Percentiles rank a stretch among this genome's conserved stretches.
Evolutionary conservation across 2,888 invertebrate species (phyloP).

Genomic region (Vanessa cardui): DNA sequence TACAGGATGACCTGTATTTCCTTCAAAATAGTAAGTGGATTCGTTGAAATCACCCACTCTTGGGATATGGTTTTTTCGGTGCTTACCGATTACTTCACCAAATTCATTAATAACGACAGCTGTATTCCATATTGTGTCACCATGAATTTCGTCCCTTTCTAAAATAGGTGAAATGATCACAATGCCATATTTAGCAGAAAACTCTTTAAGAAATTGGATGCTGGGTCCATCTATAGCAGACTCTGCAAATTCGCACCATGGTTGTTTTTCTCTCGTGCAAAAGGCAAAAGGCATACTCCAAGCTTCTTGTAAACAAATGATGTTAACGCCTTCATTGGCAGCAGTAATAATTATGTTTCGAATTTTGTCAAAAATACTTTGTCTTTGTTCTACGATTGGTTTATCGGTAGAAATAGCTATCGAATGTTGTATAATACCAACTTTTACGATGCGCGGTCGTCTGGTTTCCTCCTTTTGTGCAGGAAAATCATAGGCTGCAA

Average conservation of each 20-base stretch:
- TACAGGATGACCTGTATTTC: conserved; percentile 97
- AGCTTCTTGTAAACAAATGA: conserved; percentile 97
- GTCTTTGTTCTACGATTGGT: conserved; percentile 89
- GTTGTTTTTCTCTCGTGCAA: conserved; percentile 97
- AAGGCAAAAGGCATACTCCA: conserved; percentile 99
- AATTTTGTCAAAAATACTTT: conserved; percentile 90
- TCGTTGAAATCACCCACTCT: conserved; percentile 99
- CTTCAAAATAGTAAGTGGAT: conserved; percentile 98
- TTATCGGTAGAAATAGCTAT: conserved; percentile 89
- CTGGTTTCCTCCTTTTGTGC: conserved; percentile 88
- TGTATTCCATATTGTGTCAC: conserved; percentile 97
- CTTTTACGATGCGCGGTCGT: conserved; percentile 87
- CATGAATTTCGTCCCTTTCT: conserved; percentile 93
- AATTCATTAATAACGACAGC: conserved; percentile 94
- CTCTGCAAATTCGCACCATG: conserved; percentile 99
- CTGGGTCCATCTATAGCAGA: conserved; percentile 93
- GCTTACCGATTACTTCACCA: conserved; percentile 95
- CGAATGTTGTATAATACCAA: conserved; percentile 94
- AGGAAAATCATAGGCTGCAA: conserved; percentile 88
- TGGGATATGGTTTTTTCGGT: conserved; percentile 99
- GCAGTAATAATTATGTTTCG: conserved; percentile 89
- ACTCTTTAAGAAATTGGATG: conserved; percentile 88
- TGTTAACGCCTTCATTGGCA: conserved; percentile 90
- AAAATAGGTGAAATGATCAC: conserved; percentile 97
- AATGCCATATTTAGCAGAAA: conserved; percentile 93